Evolutionary conservation across 1,140 invertebrate genomes (phyloP).

Genomic region (Achatina immaculata): DNA sequence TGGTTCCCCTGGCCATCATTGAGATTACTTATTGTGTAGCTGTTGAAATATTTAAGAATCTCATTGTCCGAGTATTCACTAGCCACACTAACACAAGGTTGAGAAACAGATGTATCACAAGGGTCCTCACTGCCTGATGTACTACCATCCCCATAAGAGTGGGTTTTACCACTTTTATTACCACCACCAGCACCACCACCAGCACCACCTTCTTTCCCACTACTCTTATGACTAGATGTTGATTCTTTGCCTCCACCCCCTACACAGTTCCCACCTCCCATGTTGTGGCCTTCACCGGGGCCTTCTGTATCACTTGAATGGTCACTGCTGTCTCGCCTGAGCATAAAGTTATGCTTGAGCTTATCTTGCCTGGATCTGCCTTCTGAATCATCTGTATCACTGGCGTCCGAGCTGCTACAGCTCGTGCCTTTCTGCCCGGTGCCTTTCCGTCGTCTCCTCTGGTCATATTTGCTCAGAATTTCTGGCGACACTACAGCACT

Average conservation of each 20-base stretch:
- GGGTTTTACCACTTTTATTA: slow-evolving; percentile 2
- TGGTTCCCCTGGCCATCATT: slow-evolving; percentile 34
- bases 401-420: slow-evolving; percentile 89
- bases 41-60: no score
- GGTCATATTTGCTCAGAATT: slow-evolving; percentile 74
- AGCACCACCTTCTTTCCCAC: slow-evolving; percentile 13
- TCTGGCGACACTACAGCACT: slow-evolving; percentile 65
- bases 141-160: neutral
- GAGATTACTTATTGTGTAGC: no score
- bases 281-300: slow-evolving; percentile 48
- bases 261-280: slow-evolving; percentile 44
- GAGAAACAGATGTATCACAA: no score
- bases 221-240: neutral
- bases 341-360: slow-evolving; percentile 72
- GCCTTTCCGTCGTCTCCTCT: slow-evolving; percentile 76
- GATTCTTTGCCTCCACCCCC: slow-evolving; percentile 37
- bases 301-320: slow-evolving; percentile 70
- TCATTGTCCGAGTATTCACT: no score
- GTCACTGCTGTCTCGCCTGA: slow-evolving; percentile 68
- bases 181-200: slow-evolving; percentile 27
- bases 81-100: no score
- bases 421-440: slow-evolving; percentile 86
- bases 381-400: slow-evolving; percentile 87
- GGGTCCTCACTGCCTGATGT: slow-evolving; percentile 22
- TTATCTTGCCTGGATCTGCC: slow-evolving; percentile 84